Conservation (phyloP, 2,113 vertebrate species). For the Tetrax tetrax region DNA sequence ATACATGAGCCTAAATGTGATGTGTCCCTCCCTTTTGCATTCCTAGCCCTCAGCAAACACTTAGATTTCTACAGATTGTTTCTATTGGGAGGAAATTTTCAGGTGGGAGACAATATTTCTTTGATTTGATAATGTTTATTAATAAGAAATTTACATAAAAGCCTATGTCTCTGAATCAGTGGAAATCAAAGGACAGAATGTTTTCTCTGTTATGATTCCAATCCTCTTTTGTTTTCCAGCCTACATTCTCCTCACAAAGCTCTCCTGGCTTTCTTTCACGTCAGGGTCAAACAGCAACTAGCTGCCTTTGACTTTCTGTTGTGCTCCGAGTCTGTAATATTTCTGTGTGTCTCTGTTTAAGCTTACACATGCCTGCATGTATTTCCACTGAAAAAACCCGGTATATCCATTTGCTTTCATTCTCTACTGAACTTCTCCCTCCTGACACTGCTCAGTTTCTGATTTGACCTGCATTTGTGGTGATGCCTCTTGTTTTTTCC, state of each 20-base stretch:
- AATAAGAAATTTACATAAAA: background rate
- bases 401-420: background rate
- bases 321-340: background rate
- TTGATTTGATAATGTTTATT: background rate
- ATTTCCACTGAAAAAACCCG: background rate
- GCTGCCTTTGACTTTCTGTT: background rate
- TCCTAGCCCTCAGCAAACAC: background rate
- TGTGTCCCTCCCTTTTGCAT: background rate
- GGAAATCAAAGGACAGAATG: background rate
- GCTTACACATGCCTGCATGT: background rate
- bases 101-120: background rate
- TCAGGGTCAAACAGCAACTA: background rate
- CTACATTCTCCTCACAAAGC: background rate
- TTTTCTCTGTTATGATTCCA: background rate
- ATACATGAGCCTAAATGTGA: background rate
- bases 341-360: background rate
- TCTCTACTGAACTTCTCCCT: background rate
- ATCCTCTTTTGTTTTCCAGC: background rate
- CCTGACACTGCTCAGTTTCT: background rate
- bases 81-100: background rate
- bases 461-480: background rate
- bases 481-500: background rate
- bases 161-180: background rate
- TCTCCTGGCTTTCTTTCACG: background rate
- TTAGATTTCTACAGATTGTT: background rate